These are phyloP conservation scores for Elaphurus davidianus DNA, from an alignment of 2,113 vertebrate genomes.

Conservation along the genomic window DNA sequence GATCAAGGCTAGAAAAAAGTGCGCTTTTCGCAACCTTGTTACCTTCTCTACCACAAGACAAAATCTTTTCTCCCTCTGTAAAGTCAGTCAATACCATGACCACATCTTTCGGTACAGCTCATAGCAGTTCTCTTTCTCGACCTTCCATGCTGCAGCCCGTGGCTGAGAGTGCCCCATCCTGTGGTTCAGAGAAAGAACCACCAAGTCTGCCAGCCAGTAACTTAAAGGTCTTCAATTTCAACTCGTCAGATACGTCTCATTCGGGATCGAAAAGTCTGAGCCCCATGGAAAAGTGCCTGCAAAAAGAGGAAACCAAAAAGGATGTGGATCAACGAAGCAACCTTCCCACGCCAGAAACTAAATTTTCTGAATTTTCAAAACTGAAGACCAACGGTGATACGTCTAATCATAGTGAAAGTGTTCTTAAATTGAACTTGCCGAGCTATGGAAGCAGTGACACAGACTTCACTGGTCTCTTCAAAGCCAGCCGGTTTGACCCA, in stretches of 20 bases:
- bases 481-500: slow-evolving; percentile 75
- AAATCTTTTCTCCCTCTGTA: slow-evolving; percentile 80
- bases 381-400: not conserved
- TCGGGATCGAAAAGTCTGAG: slow-evolving; percentile 83
- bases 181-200: slow-evolving; percentile 65
- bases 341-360: slow-evolving; percentile 37
- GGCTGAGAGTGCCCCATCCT: slow-evolving; percentile 59
- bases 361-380: slow-evolving; percentile 63
- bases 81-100: slow-evolving; percentile 75
- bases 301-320: slow-evolving; percentile 76
- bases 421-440: slow-evolving; percentile 28
- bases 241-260: slow-evolving; percentile 73
- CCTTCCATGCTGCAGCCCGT: slow-evolving; percentile 63
- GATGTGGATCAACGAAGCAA: slow-evolving; percentile 68
- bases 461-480: slow-evolving; percentile 76
- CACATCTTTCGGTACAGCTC: slow-evolving; percentile 75
- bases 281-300: slow-evolving; percentile 85
- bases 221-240: slow-evolving; percentile 69
- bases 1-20: slow-evolving; percentile 90
- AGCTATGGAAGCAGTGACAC: slow-evolving; percentile 68
- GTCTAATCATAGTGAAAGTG: not conserved
- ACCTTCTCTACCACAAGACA: slow-evolving; percentile 80
- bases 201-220: slow-evolving; percentile 26
- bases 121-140: slow-evolving; percentile 62
- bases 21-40: slow-evolving; percentile 91